phyloP scores from a whole-genome alignment of 1,140 invertebrate genomes.

The Cepaea nemoralis region DNA sequence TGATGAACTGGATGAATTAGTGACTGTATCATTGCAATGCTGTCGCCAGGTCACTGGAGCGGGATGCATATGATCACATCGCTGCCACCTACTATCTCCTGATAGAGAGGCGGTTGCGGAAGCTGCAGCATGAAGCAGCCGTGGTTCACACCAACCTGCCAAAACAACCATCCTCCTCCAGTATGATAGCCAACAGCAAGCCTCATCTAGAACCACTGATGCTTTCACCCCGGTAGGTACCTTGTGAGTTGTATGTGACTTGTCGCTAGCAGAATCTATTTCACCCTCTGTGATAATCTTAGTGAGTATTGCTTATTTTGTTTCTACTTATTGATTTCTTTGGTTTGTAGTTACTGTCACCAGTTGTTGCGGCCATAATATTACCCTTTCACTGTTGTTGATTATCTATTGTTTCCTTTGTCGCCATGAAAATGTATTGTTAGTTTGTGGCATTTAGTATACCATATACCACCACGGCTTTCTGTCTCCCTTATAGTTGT shows the following conservation, averaged over 20 bases:
- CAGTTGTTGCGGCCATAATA: too few species aligned
- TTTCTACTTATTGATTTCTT: too few species aligned
- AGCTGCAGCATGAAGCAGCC: slow-evolving; percentile 54
- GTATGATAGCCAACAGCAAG: slow-evolving; percentile 52
- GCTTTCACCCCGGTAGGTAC: slow-evolving; percentile 71
- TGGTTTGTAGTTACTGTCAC: too few species aligned
- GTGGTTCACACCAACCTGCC: slow-evolving; percentile 41
- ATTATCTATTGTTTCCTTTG: too few species aligned
- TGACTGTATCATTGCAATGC: slow-evolving; percentile 12
- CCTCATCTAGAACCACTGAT: slow-evolving; percentile 71
- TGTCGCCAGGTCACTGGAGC: slow-evolving; percentile 85
- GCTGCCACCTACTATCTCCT: slow-evolving; percentile 98
- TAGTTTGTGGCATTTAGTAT: too few species aligned
- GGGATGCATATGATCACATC: slow-evolving; percentile 97
- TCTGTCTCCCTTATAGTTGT: too few species aligned
- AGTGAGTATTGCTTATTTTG: too few species aligned
- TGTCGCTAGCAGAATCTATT: neutral
- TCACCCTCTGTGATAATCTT: neutral
- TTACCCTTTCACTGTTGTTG: too few species aligned
- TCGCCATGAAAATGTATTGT: too few species aligned
- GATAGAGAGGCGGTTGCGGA: slow-evolving; percentile 89
- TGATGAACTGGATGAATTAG: too few species aligned
- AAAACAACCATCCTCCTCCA: slow-evolving; percentile 59
- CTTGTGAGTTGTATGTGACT: neutral
- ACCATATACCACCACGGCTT: too few species aligned